Conservation (phyloP, 2,888 invertebrate genomes). For the Melipona beecheii region DNA sequence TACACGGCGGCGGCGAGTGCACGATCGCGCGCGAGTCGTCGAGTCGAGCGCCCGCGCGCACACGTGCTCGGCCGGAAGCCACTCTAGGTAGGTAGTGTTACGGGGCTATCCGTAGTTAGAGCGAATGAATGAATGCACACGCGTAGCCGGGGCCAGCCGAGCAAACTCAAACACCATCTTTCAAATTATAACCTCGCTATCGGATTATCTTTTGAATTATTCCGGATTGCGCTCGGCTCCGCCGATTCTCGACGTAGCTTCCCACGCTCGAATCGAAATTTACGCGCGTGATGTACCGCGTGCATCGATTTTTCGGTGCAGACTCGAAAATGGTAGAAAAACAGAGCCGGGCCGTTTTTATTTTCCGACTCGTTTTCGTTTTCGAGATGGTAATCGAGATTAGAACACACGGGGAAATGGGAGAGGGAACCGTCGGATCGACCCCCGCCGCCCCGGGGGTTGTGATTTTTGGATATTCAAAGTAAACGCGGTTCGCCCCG, state of each 20-base stretch:
- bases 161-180: slow-evolving; percentile 73
- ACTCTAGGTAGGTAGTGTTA: neutral
- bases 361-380: neutral
- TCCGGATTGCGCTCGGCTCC: slow-evolving; percentile 37
- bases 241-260: neutral
- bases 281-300: neutral
- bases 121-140: slow-evolving; percentile 55
- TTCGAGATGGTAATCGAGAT: slow-evolving; percentile 25
- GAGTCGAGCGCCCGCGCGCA: neutral
- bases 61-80: neutral
- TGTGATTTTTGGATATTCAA: slow-evolving; percentile 17
- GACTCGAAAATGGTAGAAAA: slow-evolving; percentile 19
- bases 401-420: slow-evolving; percentile 11
- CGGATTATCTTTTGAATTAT: slow-evolving; percentile 72
- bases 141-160: slow-evolving; percentile 43
- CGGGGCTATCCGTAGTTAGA: slow-evolving; percentile 6
- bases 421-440: neutral
- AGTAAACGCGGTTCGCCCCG: neutral
- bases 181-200: slow-evolving; percentile 67
- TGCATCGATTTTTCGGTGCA: neutral
- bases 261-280: neutral
- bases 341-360: slow-evolving; percentile 13
- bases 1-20: slow-evolving; percentile 25
- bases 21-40: neutral
- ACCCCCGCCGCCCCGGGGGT: neutral